Conservation (phyloP, 1,140 invertebrate species). For the Carcinoscorpius rotundicauda region DNA sequence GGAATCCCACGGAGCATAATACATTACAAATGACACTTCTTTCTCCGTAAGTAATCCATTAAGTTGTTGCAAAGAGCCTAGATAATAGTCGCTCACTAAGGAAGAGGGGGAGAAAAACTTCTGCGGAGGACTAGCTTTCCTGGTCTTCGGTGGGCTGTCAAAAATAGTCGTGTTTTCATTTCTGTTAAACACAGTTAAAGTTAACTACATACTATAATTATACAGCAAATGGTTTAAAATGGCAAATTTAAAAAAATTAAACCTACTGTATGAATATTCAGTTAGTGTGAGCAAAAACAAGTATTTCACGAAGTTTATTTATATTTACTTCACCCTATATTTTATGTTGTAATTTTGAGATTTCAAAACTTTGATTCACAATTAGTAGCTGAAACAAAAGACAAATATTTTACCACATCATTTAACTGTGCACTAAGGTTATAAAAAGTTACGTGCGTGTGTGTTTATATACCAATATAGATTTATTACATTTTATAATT, state of each 20-base stretch:
- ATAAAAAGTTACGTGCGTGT: too few species aligned
- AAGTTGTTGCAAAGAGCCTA: slow-evolving; percentile 49
- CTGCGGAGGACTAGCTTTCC: slow-evolving; percentile 47
- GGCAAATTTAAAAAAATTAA: neutral
- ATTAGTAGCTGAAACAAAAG: too few species aligned
- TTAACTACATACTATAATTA: neutral
- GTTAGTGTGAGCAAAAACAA: neutral
- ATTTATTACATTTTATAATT: too few species aligned
- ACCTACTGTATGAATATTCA: neutral
- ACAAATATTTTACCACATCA: too few species aligned
- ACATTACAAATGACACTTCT: slow-evolving; percentile 69
- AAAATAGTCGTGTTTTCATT: slow-evolving; percentile 5
- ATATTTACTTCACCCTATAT: too few species aligned
- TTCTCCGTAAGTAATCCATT: slow-evolving; percentile 43
- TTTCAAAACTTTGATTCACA: too few species aligned
- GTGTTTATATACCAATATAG: too few species aligned
- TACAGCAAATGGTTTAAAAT: neutral
- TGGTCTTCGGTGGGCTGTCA: slow-evolving; percentile 50
- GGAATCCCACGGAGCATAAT: slow-evolving; percentile 80
- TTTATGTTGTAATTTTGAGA: too few species aligned
- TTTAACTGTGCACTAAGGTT: too few species aligned
- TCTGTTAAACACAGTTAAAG: slow-evolving; percentile 1
- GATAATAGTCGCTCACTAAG: slow-evolving; percentile 55
- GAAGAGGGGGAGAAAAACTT: slow-evolving; percentile 50
- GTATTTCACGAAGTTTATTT: too few species aligned